Percentiles rank a stretch among this genome's conserved stretches.
phyloP scores from a whole-genome alignment of 1,140 invertebrate genomes.

The Riptortus pedestris region DNA sequence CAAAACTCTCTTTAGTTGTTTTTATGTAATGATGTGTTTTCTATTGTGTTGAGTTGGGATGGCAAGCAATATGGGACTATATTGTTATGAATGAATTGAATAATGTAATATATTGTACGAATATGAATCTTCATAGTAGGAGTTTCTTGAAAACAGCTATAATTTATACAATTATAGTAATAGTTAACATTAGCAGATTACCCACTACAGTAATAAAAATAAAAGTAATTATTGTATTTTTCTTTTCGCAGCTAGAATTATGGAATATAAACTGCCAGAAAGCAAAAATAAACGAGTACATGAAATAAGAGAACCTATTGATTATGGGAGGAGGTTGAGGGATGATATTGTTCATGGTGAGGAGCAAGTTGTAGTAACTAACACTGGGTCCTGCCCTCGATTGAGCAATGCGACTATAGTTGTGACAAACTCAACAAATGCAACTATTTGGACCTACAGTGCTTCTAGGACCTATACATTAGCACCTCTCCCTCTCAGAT shows the following conservation, averaged over 20 bases:
- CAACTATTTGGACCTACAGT: conserved; percentile 45
- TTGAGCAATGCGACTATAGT: conserved; percentile 50
- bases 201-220: too few relatives aligned
- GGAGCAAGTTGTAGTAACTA: conserved; percentile 37
- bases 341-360: neutral
- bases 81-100: too few relatives aligned
- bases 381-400: conserved; percentile 50
- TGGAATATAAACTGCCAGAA: neutral
- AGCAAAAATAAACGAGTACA: neutral
- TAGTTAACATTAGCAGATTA: too few relatives aligned
- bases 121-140: too few relatives aligned
- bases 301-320: neutral
- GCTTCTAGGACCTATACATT: conserved; percentile 51
- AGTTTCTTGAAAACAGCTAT: too few relatives aligned
- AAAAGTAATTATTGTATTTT: neutral
- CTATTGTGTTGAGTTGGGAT: too few relatives aligned
- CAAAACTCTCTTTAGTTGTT: too few relatives aligned
- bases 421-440: conserved; percentile 43
- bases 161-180: too few relatives aligned
- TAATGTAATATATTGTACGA: too few relatives aligned
- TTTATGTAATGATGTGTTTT: too few relatives aligned
- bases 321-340: neutral
- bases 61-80: too few relatives aligned
- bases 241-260: neutral
- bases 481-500: conserved; percentile 51